Evolutionary conservation across 2,888 invertebrate species (phyloP), one percentile per base, ranked within the genome.

Genomic region (Synanthedon myopaeformis): DNA sequence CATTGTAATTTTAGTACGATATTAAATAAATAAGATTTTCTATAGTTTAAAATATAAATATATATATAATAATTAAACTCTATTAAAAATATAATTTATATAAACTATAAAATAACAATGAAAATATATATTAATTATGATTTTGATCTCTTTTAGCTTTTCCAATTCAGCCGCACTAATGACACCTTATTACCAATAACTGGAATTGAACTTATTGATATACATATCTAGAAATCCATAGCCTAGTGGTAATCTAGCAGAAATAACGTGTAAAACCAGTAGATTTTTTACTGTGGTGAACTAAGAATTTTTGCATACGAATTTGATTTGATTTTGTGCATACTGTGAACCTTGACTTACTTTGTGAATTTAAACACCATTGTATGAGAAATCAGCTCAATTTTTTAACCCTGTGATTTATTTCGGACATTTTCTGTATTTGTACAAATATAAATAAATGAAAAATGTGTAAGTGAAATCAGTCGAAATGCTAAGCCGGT

Each of bases 401-500:
- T 35, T 35, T 35, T 35, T 35, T 6, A 35, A 35, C 35, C 35
- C 10, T 35, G 35, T 35, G 35, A 35, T 35, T 35, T 10, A 35
- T 35, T 35, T 35, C 35, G 35, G 35, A n/a, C 48, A 45, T 6
- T 3, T 14, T 11, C 13, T 45, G n/a, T 13, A 11, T 13, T n/a
- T 45, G 48, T 45, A n/a, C 14, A 14, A 45, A 45, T n/a, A 45
- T 45, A 14, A 45, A 45, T n/a, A 45, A 14, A n/a, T n/a, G 45
- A 45, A 14, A 45, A 45, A 49, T 49, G 17, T 49, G 49, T 19
- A 13, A 53, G 23, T 51, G 51, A 41, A 51, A 35, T 41, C 49
- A 6, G 45, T 48, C 73, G 23, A 79, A 77, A 94, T 94, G 94
- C 88, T 94, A 79, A 94, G 92, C 70, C 92, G 94, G 70, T 94